These are phyloP conservation scores for Mesorhabditis spiculigera DNA, from an alignment of 2,888 invertebrate genomes.

Conservation along the genomic window DNA sequence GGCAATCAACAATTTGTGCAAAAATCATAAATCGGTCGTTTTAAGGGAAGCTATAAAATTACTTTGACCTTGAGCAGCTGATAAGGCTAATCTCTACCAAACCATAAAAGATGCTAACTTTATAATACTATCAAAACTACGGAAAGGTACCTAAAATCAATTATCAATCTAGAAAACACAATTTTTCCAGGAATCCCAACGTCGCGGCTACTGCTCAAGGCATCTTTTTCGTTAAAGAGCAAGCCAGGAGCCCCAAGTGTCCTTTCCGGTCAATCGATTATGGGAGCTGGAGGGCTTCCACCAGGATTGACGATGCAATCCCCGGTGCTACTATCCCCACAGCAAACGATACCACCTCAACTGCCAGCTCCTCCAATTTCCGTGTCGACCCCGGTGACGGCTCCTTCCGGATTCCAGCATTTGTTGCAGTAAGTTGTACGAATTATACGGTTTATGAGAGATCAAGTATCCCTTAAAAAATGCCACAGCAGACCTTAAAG, in stretches of 20 bases:
- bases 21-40: too few relatives aligned
- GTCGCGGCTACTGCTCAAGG: conserved; percentile 91
- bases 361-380: background rate
- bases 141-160: too few relatives aligned
- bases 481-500: too few relatives aligned
- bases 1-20: too few relatives aligned
- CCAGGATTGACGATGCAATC: background rate
- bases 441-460: too few relatives aligned
- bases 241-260: conserved; percentile 24
- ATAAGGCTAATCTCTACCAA: too few relatives aligned
- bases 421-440: background rate
- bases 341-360: background rate
- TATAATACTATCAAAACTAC: too few relatives aligned
- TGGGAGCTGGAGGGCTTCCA: background rate
- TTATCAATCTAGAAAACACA: background rate
- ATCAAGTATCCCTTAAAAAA: too few relatives aligned
- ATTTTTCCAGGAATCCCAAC: conserved; percentile 76
- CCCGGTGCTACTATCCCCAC: background rate
- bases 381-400: background rate
- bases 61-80: too few relatives aligned
- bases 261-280: background rate
- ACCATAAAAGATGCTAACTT: too few relatives aligned
- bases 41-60: too few relatives aligned
- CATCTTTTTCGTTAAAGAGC: conserved; percentile 82
- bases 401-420: background rate